phyloP scores from a whole-genome alignment of 2,888 invertebrate species.

The Lampropteryx suffumata region DNA sequence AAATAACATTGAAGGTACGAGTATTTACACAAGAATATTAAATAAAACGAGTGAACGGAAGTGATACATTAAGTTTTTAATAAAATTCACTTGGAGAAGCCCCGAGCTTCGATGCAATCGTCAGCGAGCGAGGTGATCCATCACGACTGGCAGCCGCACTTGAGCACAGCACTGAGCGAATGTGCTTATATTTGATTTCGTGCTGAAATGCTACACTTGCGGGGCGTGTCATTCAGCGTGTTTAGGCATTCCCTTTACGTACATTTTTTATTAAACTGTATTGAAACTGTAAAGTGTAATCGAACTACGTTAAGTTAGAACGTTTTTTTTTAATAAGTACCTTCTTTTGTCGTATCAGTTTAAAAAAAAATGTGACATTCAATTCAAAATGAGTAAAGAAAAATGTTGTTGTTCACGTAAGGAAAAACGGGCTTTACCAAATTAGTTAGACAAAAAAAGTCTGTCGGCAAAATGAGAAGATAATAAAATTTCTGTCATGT shows the following conservation, averaged over 20 bases:
- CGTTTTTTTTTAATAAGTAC: too few species aligned
- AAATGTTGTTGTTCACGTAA: too few species aligned
- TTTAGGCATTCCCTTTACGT: too few species aligned
- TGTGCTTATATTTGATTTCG: not conserved
- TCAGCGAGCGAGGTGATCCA: not conserved
- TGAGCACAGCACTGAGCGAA: not conserved
- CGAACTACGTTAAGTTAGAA: too few species aligned
- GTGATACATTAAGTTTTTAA: conserved; percentile 35
- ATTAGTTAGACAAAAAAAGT: not conserved
- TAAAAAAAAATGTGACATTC: too few species aligned
- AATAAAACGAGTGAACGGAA: conserved; percentile 28
- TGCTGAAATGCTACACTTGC: not conserved
- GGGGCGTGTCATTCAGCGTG: too few species aligned
- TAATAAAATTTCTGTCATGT: conserved; percentile 36
- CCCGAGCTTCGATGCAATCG: conserved; percentile 6
- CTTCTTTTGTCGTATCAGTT: too few species aligned
- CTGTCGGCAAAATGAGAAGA: conserved; percentile 28
- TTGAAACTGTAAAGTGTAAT: too few species aligned
- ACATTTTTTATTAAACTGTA: too few species aligned
- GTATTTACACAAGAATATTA: conserved; percentile 9
- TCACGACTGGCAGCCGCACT: conserved; percentile 1
- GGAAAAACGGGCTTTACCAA: not conserved
- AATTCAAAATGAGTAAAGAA: too few species aligned
- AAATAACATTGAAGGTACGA: too few species aligned
- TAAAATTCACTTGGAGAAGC: conserved; percentile 4